These are phyloP conservation scores for Heliconius congener DNA, from an alignment of 1,140 invertebrate species.

Conservation along the genomic window DNA sequence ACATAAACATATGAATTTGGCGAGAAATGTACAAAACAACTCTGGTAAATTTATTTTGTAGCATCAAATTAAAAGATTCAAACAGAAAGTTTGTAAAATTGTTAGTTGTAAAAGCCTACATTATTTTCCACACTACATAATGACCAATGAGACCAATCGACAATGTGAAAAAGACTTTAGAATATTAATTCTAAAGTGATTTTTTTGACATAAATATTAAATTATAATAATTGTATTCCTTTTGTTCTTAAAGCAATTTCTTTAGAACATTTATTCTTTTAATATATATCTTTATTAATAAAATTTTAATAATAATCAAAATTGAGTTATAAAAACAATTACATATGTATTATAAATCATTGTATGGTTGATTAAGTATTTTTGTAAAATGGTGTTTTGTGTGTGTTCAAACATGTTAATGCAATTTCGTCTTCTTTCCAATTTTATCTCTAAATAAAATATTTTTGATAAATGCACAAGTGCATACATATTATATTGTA, in stretches of 20 bases:
- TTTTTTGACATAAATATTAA: neutral
- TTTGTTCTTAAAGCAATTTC: neutral
- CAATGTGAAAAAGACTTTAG: neutral
- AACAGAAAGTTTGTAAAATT: neutral
- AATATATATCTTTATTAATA: neutral
- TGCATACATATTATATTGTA: no score
- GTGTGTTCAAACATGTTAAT: neutral
- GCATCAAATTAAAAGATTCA: no score
- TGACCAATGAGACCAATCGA: constrained; percentile 23
- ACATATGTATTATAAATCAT: no score
- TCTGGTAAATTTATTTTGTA: no score
- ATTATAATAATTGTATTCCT: neutral
- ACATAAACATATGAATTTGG: neutral
- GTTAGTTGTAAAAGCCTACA: neutral
- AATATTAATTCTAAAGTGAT: neutral
- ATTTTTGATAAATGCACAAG: no score
- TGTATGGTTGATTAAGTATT: neutral
- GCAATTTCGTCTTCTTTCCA: no score
- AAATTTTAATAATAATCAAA: neutral
- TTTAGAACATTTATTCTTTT: no score
- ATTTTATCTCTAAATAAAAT: no score
- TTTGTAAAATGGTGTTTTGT: neutral
- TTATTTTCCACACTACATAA: constrained; percentile 9
- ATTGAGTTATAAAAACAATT: neutral
- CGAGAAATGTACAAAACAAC: neutral